Evolutionary conservation across 2,888 invertebrate species (phyloP).

Genomic region (Horisme vitalbata): DNA sequence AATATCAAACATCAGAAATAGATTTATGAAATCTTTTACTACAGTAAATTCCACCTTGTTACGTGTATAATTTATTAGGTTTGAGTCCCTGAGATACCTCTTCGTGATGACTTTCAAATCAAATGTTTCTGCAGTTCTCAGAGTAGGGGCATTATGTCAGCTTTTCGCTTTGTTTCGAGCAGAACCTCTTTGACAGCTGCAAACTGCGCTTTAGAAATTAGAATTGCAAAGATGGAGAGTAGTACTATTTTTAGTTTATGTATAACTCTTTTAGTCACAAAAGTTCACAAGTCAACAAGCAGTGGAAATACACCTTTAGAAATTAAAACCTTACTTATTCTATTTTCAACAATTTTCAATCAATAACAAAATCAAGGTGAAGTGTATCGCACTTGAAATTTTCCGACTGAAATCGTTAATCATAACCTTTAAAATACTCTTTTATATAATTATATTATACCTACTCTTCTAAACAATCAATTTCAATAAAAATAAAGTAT

Average conservation of each 20-base stretch:
- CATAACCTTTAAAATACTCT: no score
- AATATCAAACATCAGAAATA: slow-evolving; percentile 1
- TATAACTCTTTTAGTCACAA: neutral
- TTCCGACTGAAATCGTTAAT: neutral
- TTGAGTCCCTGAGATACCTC: neutral
- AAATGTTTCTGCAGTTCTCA: slow-evolving; percentile 9
- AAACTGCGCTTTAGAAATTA: slow-evolving; percentile 8
- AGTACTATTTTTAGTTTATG: slow-evolving; percentile 1
- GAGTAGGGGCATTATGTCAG: slow-evolving; percentile 12
- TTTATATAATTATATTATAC: no score
- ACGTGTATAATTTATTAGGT: slow-evolving; percentile 25
- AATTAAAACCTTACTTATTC: no score
- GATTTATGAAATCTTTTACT: slow-evolving; percentile 18
- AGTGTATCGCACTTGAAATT: neutral
- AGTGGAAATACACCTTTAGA: no score
- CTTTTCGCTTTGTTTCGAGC: slow-evolving; percentile 14
- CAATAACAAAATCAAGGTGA: neutral
- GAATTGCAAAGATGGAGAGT: slow-evolving; percentile 10
- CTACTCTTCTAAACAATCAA: no score
- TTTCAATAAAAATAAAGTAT: no score
- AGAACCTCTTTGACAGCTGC: slow-evolving; percentile 14
- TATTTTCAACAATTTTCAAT: neutral
- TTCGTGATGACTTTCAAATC: slow-evolving; percentile 20
- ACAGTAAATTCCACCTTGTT: slow-evolving; percentile 16
- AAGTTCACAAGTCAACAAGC: no score